A percentile compares a stretch with the other conserved stretches of the same genome.
Conservation (phyloP, 2,113 vertebrate species). For the Vicugna pacos region DNA sequence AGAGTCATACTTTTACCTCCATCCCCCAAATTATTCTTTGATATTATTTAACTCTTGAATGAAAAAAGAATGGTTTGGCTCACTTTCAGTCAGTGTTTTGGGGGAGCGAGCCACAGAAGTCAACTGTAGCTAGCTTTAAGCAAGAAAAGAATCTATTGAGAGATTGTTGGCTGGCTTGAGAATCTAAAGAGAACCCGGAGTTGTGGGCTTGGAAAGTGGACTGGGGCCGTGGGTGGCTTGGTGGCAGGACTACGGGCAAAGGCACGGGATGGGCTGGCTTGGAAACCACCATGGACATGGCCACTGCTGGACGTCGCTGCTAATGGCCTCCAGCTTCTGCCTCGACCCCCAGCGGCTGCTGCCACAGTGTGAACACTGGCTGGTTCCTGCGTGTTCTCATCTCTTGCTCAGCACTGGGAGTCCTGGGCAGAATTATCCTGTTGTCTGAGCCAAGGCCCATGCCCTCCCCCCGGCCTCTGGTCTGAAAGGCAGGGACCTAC, state of each 20-base stretch:
- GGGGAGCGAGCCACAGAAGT: neutral
- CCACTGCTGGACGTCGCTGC: neutral
- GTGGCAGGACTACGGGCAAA: neutral
- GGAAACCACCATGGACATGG: neutral
- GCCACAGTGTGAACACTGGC: neutral
- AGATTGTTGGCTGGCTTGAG: neutral
- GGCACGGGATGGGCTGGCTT: neutral
- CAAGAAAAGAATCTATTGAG: neutral
- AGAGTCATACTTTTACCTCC: neutral
- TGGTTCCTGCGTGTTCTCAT: neutral
- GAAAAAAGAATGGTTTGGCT: neutral
- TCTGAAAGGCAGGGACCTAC: neutral
- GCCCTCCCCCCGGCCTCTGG: neutral
- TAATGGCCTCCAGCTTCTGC: neutral
- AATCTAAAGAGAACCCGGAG: neutral
- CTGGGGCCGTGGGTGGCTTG: neutral
- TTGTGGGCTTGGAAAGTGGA: neutral
- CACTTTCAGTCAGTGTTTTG: neutral
- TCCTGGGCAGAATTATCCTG: neutral
- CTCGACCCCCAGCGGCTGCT: neutral
- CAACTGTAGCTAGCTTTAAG: neutral
- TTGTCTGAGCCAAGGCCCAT: neutral
- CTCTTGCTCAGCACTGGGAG: neutral
- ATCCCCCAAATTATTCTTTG: neutral
- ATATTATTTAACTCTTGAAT: slow-evolving; percentile 14